Base-by-base conservation (phyloP, 2,797 vertebrate species). In the Tapera naevia region DNA sequence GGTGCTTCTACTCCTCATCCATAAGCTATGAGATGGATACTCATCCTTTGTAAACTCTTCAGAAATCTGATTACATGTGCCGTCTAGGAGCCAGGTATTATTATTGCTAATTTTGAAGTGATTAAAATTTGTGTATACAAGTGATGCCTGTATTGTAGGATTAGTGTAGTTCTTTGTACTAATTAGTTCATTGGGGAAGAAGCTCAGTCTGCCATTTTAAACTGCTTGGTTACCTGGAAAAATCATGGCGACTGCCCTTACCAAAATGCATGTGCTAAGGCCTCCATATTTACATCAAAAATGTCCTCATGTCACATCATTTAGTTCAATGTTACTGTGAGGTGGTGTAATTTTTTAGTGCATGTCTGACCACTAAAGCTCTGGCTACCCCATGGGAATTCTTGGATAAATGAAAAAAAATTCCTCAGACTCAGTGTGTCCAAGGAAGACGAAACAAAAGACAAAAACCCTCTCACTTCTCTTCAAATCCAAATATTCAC, bases 1-100 rank as follows among this genome's bases (percentile, higher is more conserved):
- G 13, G 50, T 78, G 28, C 64, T 86, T 96, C 80, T 62, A 71
- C 91, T 95, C 96, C 79, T 51, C 30, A 30, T 60, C 53, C n/a
- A 18, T 43, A 85, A 79, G 73, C n/a, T 33, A 28, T 23, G 5
- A 45, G 54, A 32, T 32, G 8, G 88, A 56, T 67, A 50, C n/a
- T 39, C 30, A 43, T 89, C 53, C 73, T 50, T 64, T 39, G 72
- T 56, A 35, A 80, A 46, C 37, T 23, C 11, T 70, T 64, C 70
- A 69, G 70, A 90, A 41, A 72, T 25, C 73, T 58, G 66, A 66
- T 70, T 35, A 79, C 88, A 83, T 37, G 35, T 54, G 25, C 32
- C 66, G 27, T 83, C 43, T 81, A 69, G 37, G 39, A 88, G 43
- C 35, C 56, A 71, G 78, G 33, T 70, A 54, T 27, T 78, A 65